A percentile compares a stretch with the other conserved stretches of the same genome.
phyloP scores from a whole-genome alignment of 2,797 vertebrate genomes.

The Natrix natrix region DNA sequence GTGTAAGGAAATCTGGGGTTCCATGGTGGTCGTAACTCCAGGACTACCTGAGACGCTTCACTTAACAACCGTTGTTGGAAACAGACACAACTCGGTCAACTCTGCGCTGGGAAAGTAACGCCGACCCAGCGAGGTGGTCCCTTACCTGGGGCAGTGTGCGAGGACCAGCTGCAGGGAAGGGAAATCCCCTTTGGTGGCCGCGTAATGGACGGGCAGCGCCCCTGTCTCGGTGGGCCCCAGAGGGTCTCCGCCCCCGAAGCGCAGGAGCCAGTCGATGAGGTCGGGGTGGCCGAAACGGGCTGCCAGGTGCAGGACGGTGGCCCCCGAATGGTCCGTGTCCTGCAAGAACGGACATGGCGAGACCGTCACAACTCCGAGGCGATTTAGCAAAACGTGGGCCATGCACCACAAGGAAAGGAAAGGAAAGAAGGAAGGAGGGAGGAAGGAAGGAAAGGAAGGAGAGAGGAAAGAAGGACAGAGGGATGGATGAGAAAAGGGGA shows the following conservation, averaged over 20 bases:
- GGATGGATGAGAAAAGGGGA: too few species aligned
- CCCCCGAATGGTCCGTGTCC: slow-evolving; percentile 92
- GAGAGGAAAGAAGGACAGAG: too few species aligned
- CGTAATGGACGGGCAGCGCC: slow-evolving; percentile 90
- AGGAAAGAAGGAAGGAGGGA: too few species aligned
- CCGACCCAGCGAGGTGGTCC: background rate
- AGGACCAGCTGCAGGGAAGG: slow-evolving; percentile 86
- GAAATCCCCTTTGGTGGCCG: slow-evolving; percentile 96
- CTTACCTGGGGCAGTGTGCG: slow-evolving; percentile 89
- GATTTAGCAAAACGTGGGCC: too few species aligned
- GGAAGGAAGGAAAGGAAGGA: too few species aligned
- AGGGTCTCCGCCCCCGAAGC: slow-evolving; percentile 82
- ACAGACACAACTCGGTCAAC: background rate
- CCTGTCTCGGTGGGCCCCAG: slow-evolving; percentile 84
- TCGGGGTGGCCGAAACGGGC: slow-evolving; percentile 94
- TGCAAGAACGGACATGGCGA: slow-evolving; percentile 41
- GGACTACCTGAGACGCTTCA: background rate
- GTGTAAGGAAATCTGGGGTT: background rate
- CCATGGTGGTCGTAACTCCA: background rate
- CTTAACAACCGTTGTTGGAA: background rate
- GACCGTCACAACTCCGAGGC: too few species aligned
- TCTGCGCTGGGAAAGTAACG: background rate
- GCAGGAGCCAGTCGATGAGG: slow-evolving; percentile 89
- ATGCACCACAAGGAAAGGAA: too few species aligned
- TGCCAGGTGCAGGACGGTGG: slow-evolving; percentile 91